phyloP scores from a whole-genome alignment of 2,888 invertebrate genomes.

The Andrena flavipes region DNA sequence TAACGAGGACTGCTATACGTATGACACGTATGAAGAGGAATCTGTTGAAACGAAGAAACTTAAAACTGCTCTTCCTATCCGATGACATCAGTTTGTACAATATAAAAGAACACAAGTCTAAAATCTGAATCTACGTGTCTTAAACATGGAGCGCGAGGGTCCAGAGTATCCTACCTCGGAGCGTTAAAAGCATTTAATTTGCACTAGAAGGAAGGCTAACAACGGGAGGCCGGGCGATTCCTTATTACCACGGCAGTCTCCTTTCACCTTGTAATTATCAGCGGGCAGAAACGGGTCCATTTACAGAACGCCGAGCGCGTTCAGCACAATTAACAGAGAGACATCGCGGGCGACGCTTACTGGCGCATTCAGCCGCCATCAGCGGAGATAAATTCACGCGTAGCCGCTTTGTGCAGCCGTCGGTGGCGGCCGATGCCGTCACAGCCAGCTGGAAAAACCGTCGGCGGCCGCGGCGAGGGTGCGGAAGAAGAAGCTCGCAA shows the following conservation, averaged over 20 bases:
- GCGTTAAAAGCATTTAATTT: slow-evolving; percentile 22
- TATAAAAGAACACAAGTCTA: too few relatives aligned
- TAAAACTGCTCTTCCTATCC: too few relatives aligned
- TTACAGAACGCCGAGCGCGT: slow-evolving; percentile 37
- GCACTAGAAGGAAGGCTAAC: slow-evolving; percentile 19
- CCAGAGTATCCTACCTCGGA: neutral
- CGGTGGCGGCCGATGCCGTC: slow-evolving; percentile 43
- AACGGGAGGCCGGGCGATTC: slow-evolving; percentile 33
- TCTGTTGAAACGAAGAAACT: too few relatives aligned
- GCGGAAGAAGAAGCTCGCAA: slow-evolving; percentile 68
- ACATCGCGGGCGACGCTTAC: slow-evolving; percentile 39
- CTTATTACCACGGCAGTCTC: slow-evolving; percentile 41
- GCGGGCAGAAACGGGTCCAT: slow-evolving; percentile 56
- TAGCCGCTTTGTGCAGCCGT: slow-evolving; percentile 49
- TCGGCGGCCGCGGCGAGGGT: slow-evolving; percentile 59
- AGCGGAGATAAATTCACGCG: slow-evolving; percentile 64
- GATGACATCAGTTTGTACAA: too few relatives aligned
- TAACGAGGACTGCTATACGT: too few relatives aligned
- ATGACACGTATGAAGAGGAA: too few relatives aligned
- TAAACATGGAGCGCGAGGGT: neutral
- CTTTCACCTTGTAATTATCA: slow-evolving; percentile 57
- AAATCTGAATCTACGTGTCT: neutral
- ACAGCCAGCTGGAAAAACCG: slow-evolving; percentile 59
- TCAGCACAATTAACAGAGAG: slow-evolving; percentile 58
- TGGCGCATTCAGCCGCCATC: slow-evolving; percentile 54